Percentiles rank a stretch among this genome's conserved stretches.
phyloP scores from a whole-genome alignment of 2,113 vertebrate genomes.

The Peucedramus taeniatus region DNA sequence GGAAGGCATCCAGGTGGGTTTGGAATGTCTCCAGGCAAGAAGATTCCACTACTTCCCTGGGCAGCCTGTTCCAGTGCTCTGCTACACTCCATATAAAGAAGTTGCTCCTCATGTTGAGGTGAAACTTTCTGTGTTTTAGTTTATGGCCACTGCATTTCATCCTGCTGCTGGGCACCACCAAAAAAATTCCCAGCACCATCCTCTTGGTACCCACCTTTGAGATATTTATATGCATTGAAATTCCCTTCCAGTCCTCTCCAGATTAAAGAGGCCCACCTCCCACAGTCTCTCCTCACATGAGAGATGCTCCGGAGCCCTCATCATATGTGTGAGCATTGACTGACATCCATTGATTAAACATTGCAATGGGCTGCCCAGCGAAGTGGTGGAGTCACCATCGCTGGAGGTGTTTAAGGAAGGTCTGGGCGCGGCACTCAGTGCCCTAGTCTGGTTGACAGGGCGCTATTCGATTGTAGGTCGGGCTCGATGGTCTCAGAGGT shows the following conservation, averaged over 20 bases:
- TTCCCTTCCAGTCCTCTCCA: background rate
- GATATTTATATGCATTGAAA: fast-evolving
- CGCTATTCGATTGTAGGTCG: fast-evolving
- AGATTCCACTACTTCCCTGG: background rate
- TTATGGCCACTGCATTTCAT: background rate
- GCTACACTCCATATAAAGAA: background rate
- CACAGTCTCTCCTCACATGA: background rate
- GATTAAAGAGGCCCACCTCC: background rate
- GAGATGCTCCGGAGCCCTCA: background rate
- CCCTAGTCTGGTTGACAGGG: fast-evolving
- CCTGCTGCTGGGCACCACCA: background rate
- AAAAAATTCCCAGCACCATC: background rate
- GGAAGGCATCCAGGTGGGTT: background rate
- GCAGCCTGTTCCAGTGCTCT: background rate
- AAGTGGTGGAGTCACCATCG: background rate
- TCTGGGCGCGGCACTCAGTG: background rate
- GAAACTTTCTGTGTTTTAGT: background rate
- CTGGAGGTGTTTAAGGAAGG: background rate
- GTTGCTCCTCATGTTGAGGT: background rate
- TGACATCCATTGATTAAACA: background rate
- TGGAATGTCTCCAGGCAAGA: background rate
- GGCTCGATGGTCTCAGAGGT: background rate
- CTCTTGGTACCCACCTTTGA: background rate
- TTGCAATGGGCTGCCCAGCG: background rate
- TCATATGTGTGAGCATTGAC: background rate